Percentiles rank a stretch among this genome's conserved stretches.
phyloP scores from a whole-genome alignment of 2,888 invertebrate genomes.

The Cryptocephalus moraei region DNA sequence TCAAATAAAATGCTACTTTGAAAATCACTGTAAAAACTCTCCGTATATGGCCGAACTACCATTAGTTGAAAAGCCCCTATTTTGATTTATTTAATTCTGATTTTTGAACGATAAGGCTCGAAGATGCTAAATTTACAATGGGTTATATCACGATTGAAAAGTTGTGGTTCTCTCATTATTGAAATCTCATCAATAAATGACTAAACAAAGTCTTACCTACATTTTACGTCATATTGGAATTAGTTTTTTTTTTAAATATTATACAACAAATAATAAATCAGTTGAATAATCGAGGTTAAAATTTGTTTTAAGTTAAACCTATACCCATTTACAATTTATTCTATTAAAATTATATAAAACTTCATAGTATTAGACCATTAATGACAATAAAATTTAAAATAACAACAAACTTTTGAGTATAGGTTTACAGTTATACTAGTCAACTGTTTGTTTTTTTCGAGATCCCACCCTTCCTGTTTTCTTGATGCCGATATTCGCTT shows the following conservation, averaged over 20 bases:
- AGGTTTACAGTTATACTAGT: conserved; percentile 11
- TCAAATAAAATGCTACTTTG: no score
- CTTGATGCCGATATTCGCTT: conserved; percentile 11
- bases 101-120: no score
- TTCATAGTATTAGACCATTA: conserved; percentile 8
- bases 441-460: conserved; percentile 7
- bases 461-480: conserved; percentile 20
- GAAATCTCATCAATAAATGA: no score
- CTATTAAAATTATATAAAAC: conserved; percentile 6
- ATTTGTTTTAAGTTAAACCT: conserved; percentile 5
- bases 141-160: no score
- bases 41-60: no score
- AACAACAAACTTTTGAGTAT: conserved; percentile 17
- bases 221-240: background rate
- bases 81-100: no score
- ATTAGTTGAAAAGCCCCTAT: no score
- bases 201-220: conserved; percentile 3
- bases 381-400: conserved; percentile 5
- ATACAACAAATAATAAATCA: conserved; percentile 4
- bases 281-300: conserved; percentile 2
- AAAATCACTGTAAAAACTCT: no score
- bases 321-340: conserved; percentile 3
- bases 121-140: no score
- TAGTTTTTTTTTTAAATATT: conserved; percentile 5
- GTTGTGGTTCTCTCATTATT: no score